Evolutionary conservation across 2,797 vertebrate genomes (phyloP), one percentile per base, ranked within the genome.

Genomic region (Pagetopsis macropterus): DNA sequence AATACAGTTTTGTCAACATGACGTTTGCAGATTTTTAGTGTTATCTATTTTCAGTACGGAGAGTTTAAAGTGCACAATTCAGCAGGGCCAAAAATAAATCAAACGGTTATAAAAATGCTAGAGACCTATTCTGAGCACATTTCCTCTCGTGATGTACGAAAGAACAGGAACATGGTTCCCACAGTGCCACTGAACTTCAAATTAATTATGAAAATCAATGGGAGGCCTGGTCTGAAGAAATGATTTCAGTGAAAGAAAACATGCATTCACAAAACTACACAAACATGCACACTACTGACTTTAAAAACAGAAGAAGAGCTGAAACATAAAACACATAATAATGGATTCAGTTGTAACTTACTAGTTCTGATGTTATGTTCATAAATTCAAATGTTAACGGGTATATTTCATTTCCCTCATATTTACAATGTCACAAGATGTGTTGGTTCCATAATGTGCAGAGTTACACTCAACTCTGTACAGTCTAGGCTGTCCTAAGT

Each of bases 31-130:
- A 51, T 56, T 71, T 73, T 49, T 40, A 31, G 49, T 43, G 49
- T 61, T 5, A 6, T 61, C 72, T 79, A 81, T 78, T 84, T 86
- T 84, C 72, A 64, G 76, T 78, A 70, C 9, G 11, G 46, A 31
- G 43, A 58, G 50, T 63, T 56, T 72, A 51, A 80, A 74, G 72
- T 61, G 56, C 27, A 46, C 44, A n/a, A 63, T 67, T 80, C 56
- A 69, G 55, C 43, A 13, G 11, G 37, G 74, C 58, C 67, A 63
- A 67, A 82, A 85, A 79, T 75, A 78, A 44, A 83, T 78, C 76
- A 76, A 70, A 72, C 61, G 0, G 11, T 67, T 73, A 70, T 79
- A 78, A 75, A 83, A 75, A 51, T 65, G 63, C 65, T 50, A 14
- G 27, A 68, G 59, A 43, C 27, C 59, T 63, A 79, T 67, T 86